Evolutionary conservation across 2,888 invertebrate genomes (phyloP).

Genomic region (Pandemis corylana): DNA sequence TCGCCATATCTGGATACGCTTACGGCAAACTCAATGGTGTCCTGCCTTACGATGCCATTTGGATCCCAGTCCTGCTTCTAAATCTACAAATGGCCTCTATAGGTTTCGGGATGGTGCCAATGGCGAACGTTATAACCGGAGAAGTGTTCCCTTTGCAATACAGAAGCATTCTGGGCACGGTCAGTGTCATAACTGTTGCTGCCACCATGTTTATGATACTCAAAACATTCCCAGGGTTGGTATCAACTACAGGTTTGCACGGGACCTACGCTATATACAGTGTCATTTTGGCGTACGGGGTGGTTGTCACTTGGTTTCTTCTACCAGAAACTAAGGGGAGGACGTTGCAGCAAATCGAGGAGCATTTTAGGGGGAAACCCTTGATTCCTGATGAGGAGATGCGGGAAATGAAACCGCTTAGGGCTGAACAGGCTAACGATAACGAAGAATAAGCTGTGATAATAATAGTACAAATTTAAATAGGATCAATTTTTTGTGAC

Average conservation of each 20-base stretch:
- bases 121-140: conserved; percentile 86
- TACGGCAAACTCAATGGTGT: conserved; percentile 46
- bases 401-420: neutral
- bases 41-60: conserved; percentile 29
- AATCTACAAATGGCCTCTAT: conserved; percentile 73
- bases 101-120: conserved; percentile 78
- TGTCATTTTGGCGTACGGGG: conserved; percentile 70
- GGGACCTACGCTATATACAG: conserved; percentile 81
- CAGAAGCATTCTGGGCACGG: conserved; percentile 81
- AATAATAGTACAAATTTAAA: neutral
- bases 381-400: neutral
- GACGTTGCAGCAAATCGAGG: conserved; percentile 83
- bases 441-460: conserved; percentile 2
- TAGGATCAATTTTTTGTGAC: neutral
- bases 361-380: conserved; percentile 53
- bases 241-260: conserved; percentile 65
- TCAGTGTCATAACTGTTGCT: conserved; percentile 79
- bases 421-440: neutral
- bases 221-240: conserved; percentile 79
- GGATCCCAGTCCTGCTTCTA: conserved; percentile 63
- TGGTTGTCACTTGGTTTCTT: conserved; percentile 72
- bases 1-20: conserved; percentile 63
- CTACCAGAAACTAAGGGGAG: conserved; percentile 85
- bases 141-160: conserved; percentile 84
- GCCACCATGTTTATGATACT: conserved; percentile 82